These are phyloP conservation scores for Hypercompe scribonia DNA, from an alignment of 2,888 invertebrate species.

Conservation along the genomic window DNA sequence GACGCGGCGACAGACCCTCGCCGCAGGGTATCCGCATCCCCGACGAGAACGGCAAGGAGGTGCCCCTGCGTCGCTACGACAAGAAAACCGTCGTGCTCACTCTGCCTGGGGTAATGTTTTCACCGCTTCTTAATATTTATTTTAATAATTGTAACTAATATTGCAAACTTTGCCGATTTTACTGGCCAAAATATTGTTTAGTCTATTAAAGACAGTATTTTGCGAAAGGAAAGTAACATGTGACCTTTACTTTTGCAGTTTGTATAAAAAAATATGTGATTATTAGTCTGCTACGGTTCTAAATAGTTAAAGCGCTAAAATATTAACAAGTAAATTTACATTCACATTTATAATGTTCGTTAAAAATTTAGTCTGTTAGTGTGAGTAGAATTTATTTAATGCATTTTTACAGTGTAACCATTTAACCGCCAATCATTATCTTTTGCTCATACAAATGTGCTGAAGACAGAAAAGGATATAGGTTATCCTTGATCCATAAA, in stretches of 20 bases:
- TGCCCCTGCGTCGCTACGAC: slow-evolving; percentile 92
- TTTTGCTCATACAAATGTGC: not conserved
- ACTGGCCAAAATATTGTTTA: no score
- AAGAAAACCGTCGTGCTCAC: slow-evolving; percentile 96
- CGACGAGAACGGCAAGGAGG: slow-evolving; percentile 95
- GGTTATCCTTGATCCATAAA: no score
- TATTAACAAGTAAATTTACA: not conserved
- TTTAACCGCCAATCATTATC: not conserved
- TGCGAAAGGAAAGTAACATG: not conserved
- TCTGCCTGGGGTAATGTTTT: slow-evolving; percentile 88
- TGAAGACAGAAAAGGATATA: not conserved
- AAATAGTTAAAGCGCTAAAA: not conserved
- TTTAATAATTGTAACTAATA: not conserved
- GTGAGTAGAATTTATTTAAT: no score
- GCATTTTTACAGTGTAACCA: no score
- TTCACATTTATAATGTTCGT: no score
- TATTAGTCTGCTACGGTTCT: no score
- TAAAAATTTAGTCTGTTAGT: no score
- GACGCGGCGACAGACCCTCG: slow-evolving; percentile 92
- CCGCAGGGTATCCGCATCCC: slow-evolving; percentile 94
- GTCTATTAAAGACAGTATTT: not conserved
- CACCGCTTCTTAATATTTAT: not conserved
- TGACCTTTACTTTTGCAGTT: no score
- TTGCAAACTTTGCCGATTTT: not conserved
- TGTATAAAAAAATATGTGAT: no score